A percentile compares a stretch with the other conserved stretches of the same genome.
Conservation (phyloP, 2,888 invertebrate species). For the Drosophila cognata region DNA sequence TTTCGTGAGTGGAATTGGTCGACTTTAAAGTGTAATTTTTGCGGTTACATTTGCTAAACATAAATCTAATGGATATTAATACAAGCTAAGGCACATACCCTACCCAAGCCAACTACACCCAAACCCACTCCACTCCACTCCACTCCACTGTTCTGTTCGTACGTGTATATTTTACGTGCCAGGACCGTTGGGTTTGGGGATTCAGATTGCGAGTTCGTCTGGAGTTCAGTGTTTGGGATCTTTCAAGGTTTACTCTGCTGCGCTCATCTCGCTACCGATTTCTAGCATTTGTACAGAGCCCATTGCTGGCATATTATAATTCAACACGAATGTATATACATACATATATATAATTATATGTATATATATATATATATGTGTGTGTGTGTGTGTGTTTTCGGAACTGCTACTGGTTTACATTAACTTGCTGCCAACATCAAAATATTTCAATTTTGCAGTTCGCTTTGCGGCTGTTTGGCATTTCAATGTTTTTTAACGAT, state of each 20-base stretch:
- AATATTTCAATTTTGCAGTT: slow-evolving; percentile 78
- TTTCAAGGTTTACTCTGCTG: slow-evolving; percentile 33
- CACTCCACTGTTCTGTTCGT: slow-evolving; percentile 22
- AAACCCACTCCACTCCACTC: background rate
- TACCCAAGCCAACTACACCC: background rate
- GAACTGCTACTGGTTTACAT: slow-evolving; percentile 51
- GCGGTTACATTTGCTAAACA: slow-evolving; percentile 77
- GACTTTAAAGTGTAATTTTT: slow-evolving; percentile 78
- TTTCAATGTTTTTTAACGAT: slow-evolving; percentile 60
- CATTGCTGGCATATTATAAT: slow-evolving; percentile 78
- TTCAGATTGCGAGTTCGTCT: slow-evolving; percentile 3
- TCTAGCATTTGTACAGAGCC: slow-evolving; percentile 73
- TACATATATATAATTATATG: background rate
- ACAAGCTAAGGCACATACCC: slow-evolving; percentile 55
- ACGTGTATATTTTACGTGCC: slow-evolving; percentile 77
- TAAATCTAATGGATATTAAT: slow-evolving; percentile 80
- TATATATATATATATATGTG: slow-evolving; percentile 3
- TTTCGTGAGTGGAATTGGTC: slow-evolving; percentile 36
- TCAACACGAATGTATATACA: slow-evolving; percentile 63
- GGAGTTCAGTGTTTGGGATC: slow-evolving; percentile 4
- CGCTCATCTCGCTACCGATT: slow-evolving; percentile 68
- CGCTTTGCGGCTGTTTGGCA: slow-evolving; percentile 70
- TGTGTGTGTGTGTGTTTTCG: slow-evolving; percentile 29
- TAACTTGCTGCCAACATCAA: slow-evolving; percentile 70
- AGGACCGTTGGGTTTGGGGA: slow-evolving; percentile 11